Base-by-base conservation (phyloP, 1,140 invertebrate genomes). In the Melipona quadrifasciata region DNA sequence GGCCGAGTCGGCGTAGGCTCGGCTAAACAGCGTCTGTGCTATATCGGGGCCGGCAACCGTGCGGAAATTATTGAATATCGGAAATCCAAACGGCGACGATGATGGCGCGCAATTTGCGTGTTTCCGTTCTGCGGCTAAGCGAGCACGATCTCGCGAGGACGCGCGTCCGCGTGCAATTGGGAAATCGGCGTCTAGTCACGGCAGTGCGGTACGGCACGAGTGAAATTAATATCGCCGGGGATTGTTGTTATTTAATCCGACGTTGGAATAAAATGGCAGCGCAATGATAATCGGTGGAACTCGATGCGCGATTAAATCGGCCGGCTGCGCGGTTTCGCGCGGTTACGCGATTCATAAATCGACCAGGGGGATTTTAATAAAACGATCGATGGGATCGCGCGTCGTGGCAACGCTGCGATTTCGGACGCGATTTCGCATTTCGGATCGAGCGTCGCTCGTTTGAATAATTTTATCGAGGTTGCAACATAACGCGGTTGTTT, bases 11-110 rank as follows among this genome's bases (percentile, higher is more conserved):
- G 39, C 79, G 31, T n/a, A 39, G 57, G 68, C 39, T 51, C 47
- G 65, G 73, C 70, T 88, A 86, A 47, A 88, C 86, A 84, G 75
- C 87, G 75, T 70, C 87, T 86, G 8, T 47, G 82, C 84, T 67
- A 67, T 67, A 67, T 82, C 67, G 84, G 65, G 65, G 75, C 57
- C 31, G 76, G 53, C 83, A 61, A 65, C 79, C 68, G 67, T 68
- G 65, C 87, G 87, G 87, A 89, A 89, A 89, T 89, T 89, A 80
- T 80, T 83, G 80, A 89, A 89, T 89, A 89, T 89, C 87, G 87
- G 87, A 89, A 89, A 89, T 88, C 87, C 87, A 89, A 47, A 85
- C 76, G 74, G 82, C 70, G 83, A 79, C 87, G 87, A 86, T 86
- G 87, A 88, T 88, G 87, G 87, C 83, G 87, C 71, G 83, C 87